Evolutionary conservation across 2,888 invertebrate species (phyloP).

Genomic region (Phengaris alcon): DNA sequence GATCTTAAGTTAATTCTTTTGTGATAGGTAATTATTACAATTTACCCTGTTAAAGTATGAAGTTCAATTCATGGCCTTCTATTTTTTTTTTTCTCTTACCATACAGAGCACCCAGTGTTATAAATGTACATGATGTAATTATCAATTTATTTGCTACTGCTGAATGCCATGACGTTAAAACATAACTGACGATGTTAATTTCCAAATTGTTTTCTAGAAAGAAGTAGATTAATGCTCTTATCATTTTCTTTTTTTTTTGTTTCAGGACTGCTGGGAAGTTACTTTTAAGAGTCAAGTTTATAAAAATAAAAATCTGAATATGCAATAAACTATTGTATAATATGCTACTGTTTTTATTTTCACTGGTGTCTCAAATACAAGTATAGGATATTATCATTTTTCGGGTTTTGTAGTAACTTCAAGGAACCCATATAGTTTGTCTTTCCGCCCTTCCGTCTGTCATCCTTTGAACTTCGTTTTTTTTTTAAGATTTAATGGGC

Average conservation of each 20-base stretch:
- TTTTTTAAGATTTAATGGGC: too few species aligned
- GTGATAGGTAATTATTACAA: slow-evolving; percentile 62
- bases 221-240: background rate
- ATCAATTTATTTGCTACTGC: slow-evolving; percentile 73
- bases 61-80: background rate
- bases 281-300: slow-evolving; percentile 68
- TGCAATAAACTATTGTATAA: slow-evolving; percentile 68
- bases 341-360: slow-evolving; percentile 49
- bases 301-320: slow-evolving; percentile 65
- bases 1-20: slow-evolving; percentile 87
- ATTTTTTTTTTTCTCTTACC: background rate
- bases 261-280: slow-evolving; percentile 69
- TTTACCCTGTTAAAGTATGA: background rate
- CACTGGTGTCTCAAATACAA: too few species aligned
- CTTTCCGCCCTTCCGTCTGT: too few species aligned
- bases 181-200: slow-evolving; percentile 49
- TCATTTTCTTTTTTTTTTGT: slow-evolving; percentile 50
- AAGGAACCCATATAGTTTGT: too few species aligned
- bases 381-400: too few species aligned
- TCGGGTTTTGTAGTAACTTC: too few species aligned
- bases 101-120: background rate
- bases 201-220: background rate
- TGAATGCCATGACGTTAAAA: slow-evolving; percentile 70
- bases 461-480: too few species aligned
- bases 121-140: slow-evolving; percentile 57